Base-by-base conservation (phyloP, 2,113 vertebrate genomes). In the Alethe castanea region DNA sequence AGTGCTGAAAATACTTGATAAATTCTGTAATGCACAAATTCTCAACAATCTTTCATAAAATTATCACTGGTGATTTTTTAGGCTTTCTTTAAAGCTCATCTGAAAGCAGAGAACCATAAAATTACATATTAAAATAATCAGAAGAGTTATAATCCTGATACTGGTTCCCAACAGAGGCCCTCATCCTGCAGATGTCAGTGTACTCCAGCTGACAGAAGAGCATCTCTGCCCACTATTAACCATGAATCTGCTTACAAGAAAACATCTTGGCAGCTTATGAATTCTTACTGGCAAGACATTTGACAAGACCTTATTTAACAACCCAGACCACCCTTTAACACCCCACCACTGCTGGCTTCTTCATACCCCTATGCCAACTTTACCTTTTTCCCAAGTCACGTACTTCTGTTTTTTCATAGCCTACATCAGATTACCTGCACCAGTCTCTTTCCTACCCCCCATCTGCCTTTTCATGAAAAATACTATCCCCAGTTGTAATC, bases 401-500 rank as follows among this genome's bases (percentile, higher is more conserved):
- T 4, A 31, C 17, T 47, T 70, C 16, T 33, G 12, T 2, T 72
- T 53, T 35, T 73, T 35, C 35, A 65, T 3, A 60, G 15, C 22
- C 45, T 35, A 16, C 31, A 60, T 17, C 14, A 64, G 9, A 69
- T 61, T 45, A 80, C 6, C 36, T 69, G 40, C 36, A 56, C 14
- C 45, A 83, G 7, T 36, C 28, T 80, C 53, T n/a, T 72, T 45
- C 61, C 36, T 59, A 54, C 17, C 33, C 47, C 93, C 52, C 33
- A 67, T 5, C 45, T 82, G 33, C 78, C 44, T 84, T 38, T 44
- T 45, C 25, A 47, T 33, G 25, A 79, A 70, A 88, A 86, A 33
- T 18, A 23, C 13, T 35, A 59, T 11, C 20, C 24, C 12, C 3
- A 35, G 2, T 1, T 1, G 0, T 12, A 66, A 85, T 15, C 9